Base-by-base conservation (phyloP, 2,797 vertebrate genomes). In the Naso thynnoides region DNA sequence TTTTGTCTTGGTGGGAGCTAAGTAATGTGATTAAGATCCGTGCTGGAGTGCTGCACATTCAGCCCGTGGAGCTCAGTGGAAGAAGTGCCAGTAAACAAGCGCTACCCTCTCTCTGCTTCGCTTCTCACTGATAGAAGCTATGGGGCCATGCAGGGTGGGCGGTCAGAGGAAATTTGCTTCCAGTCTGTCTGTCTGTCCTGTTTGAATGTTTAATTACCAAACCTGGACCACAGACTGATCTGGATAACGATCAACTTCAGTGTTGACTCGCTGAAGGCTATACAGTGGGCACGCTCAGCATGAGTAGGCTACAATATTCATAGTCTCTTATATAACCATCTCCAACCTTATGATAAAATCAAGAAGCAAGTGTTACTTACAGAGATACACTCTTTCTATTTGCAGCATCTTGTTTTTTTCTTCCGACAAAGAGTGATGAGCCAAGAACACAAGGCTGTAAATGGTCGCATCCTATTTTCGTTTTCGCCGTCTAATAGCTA, bases 1-100 rank as follows among this genome's bases (percentile, higher is more conserved):
- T 73, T 85, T 81, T 85, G 75, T 91, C 82, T 87, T 79, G 78
- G 76, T 82, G 64, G 78, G 75, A 86, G 86, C 84, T 70, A 77
- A 78, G 74, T 91, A 91, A 93, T 83, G 80, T 72, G 84, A 92
- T 91, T 92, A 91, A 77, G 74, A 78, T 79, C 79, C 76, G 47
- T 71, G 83, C 76, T 53, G 66, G 70, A 86, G 77, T 44, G 69
- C 64, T 70, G 83, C 71, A 69, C 73, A 84, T 86, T 87, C 45
- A 73, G 79, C 72, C 78, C 33, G 39, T 76, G 77, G 84, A 87
- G 67, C 79, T 68, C 72, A 58, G 29, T 71, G 79, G 60, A 82
- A 77, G 73, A 58, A 75, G 55, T 55, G 66, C 50, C 61, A 75
- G 68, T 89, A 85, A 88, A 86, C 81, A 85, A 88, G 73, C 23